A percentile compares a stretch with the other conserved stretches of the same genome.
These are phyloP conservation scores for Larimichthys polyactis DNA, from an alignment of 2,113 vertebrate genomes.

Conservation along the genomic window DNA sequence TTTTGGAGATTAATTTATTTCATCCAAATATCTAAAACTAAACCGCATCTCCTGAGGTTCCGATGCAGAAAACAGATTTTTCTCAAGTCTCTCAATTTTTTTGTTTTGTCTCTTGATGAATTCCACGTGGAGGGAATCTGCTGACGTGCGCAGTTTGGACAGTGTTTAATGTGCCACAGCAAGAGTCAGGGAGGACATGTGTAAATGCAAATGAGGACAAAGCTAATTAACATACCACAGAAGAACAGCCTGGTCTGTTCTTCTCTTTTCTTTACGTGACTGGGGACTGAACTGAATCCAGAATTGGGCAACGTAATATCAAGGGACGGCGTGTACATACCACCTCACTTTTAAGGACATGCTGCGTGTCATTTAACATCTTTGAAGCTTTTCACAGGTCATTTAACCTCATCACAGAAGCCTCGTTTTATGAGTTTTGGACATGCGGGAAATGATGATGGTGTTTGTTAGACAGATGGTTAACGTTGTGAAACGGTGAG, in stretches of 20 bases:
- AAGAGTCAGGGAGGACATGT: background rate
- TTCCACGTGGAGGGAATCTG: background rate
- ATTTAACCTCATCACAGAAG: too few relatives aligned
- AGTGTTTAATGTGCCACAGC: background rate
- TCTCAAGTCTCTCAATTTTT: background rate
- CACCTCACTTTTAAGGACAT: too few relatives aligned
- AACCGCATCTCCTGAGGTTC: background rate
- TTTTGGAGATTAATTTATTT: background rate
- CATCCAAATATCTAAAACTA: background rate
- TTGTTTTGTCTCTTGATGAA: conserved; percentile 2
- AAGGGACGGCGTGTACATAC: too few relatives aligned
- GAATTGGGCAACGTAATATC: background rate
- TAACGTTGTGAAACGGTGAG: too few relatives aligned
- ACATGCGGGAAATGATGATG: too few relatives aligned
- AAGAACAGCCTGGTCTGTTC: background rate
- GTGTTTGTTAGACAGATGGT: too few relatives aligned
- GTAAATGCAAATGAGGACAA: background rate
- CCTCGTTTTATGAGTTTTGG: too few relatives aligned
- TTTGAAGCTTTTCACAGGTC: too few relatives aligned
- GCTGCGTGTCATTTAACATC: too few relatives aligned
- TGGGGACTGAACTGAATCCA: background rate
- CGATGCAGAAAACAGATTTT: background rate
- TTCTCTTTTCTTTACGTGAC: background rate
- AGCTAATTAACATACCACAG: background rate
- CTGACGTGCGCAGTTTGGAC: background rate